Evolutionary conservation across 1,140 invertebrate species (phyloP).

Genomic region (silkworm (Bombyx mori)): DNA sequence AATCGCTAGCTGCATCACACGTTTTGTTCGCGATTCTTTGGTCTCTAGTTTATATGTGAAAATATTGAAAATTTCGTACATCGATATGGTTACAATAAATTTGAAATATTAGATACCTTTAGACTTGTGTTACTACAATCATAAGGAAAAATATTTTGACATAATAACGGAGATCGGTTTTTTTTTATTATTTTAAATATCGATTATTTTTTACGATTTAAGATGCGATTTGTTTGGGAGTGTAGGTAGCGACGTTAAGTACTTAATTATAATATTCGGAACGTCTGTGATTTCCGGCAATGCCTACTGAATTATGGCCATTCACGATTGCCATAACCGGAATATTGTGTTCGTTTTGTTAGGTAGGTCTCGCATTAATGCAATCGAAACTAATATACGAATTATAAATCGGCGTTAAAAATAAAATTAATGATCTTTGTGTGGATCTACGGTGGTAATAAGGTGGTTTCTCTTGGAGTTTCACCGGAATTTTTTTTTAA

Average conservation of each 20-base stretch:
- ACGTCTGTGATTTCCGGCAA: slow-evolving; percentile 25
- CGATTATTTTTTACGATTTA: background rate
- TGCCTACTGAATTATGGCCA: slow-evolving; percentile 13
- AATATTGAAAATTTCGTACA: background rate
- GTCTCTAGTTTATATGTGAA: background rate
- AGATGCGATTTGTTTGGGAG: slow-evolving; percentile 1
- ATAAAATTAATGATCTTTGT: too few species aligned
- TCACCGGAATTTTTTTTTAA: too few species aligned
- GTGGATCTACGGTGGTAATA: too few species aligned
- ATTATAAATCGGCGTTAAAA: too few species aligned
- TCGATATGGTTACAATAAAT: too few species aligned
- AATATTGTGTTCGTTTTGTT: too few species aligned
- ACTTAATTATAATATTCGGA: slow-evolving; percentile 13
- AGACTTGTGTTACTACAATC: too few species aligned
- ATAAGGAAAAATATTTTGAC: background rate
- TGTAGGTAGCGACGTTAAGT: slow-evolving; percentile 2
- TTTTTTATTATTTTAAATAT: too few species aligned
- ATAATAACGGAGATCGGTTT: background rate
- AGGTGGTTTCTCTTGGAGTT: too few species aligned
- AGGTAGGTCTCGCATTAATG: too few species aligned
- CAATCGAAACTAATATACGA: too few species aligned
- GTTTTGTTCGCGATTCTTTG: slow-evolving; percentile 4
- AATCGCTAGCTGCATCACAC: slow-evolving; percentile 20
- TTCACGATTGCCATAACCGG: slow-evolving; percentile 15
- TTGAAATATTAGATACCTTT: too few species aligned